A percentile compares a stretch with the other conserved stretches of the same genome.
phyloP scores from a whole-genome alignment of 2,113 vertebrate species.

The Pelecanus crispus region DNA sequence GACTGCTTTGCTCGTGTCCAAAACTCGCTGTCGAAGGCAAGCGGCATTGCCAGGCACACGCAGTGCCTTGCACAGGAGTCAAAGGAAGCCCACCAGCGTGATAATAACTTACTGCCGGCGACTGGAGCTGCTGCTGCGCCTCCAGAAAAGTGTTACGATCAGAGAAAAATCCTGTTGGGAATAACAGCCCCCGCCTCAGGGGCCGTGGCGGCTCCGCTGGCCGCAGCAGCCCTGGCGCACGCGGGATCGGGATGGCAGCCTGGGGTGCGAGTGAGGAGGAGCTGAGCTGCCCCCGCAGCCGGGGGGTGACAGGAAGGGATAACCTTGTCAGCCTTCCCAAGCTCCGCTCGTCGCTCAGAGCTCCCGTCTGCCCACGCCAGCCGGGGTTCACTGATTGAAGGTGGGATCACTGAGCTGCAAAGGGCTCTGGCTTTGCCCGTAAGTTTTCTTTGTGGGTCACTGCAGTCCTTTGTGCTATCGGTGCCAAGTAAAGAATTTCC shows the following conservation, averaged over 20 bases:
- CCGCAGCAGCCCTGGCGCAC: fast-evolving
- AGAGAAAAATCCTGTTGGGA: not conserved
- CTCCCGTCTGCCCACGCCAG: not conserved
- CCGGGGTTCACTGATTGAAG: not conserved
- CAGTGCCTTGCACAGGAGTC: too few relatives aligned
- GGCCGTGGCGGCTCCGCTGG: not conserved
- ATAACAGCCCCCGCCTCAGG: not conserved
- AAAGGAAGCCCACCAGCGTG: not conserved
- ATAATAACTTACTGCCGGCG: not conserved
- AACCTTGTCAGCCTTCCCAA: not conserved
- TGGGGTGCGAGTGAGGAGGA: not conserved
- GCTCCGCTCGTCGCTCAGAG: not conserved
- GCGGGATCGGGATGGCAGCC: fast-evolving
- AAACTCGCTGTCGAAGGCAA: not conserved
- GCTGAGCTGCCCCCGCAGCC: not conserved
- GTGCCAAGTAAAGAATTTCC: not conserved
- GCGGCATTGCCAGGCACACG: not conserved
- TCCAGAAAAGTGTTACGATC: not conserved
- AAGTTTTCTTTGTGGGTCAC: not conserved
- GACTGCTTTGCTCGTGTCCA: not conserved
- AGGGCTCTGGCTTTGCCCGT: not conserved
- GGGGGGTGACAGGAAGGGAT: not conserved
- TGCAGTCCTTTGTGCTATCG: not conserved
- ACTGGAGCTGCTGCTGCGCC: not conserved
- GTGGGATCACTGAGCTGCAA: not conserved